phyloP scores from a whole-genome alignment of 2,113 vertebrate species.

The Atlantisia rogersi region DNA sequence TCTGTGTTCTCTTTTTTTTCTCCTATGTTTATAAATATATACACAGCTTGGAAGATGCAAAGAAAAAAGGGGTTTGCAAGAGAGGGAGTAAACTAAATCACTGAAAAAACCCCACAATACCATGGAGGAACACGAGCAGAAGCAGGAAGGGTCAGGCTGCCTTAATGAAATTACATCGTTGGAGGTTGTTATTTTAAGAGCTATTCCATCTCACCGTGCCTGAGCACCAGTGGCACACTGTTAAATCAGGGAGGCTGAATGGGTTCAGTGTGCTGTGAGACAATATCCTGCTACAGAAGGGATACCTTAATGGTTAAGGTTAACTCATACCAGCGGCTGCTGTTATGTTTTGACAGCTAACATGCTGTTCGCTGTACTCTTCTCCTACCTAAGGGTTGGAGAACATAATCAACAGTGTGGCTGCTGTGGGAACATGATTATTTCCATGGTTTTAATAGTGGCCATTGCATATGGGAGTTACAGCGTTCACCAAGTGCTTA shows the following conservation, averaged over 20 bases:
- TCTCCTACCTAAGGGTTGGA: not conserved
- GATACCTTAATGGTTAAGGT: not conserved
- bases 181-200: constrained; percentile 3
- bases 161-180: constrained; percentile 34
- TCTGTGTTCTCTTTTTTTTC: not conserved
- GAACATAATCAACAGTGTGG: not conserved
- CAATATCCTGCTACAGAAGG: not conserved
- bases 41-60: not conserved
- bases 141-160: constrained; percentile 26
- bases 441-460: not conserved
- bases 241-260: not conserved
- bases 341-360: not conserved
- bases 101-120: not conserved
- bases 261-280: not conserved
- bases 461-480: fast-evolving
- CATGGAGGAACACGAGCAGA: not conserved
- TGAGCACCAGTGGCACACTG: not conserved
- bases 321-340: not conserved
- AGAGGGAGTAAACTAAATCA: not conserved
- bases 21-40: not conserved
- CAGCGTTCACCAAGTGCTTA: not conserved
- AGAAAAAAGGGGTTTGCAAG: not conserved
- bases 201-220: not conserved
- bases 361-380: not conserved
- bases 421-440: fast-evolving